A percentile compares a stretch with the other conserved stretches of the same genome.
These are phyloP conservation scores for Drosophila kokeensis DNA, from an alignment of 2,888 invertebrate genomes.

Conservation along the genomic window DNA sequence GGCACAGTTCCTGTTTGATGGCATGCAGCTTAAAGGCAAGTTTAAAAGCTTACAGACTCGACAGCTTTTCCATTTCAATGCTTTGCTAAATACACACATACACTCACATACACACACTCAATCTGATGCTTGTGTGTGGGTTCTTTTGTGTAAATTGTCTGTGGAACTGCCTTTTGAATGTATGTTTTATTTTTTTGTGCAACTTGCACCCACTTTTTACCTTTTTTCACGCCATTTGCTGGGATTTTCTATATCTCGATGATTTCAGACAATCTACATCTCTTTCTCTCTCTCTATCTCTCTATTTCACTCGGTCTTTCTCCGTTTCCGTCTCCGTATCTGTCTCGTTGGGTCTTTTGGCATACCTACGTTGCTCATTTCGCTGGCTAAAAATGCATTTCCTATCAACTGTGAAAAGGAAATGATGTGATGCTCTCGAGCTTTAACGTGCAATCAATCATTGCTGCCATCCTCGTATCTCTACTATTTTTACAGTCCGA, in stretches of 20 bases:
- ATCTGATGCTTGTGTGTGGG: constrained; percentile 41
- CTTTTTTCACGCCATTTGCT: constrained; percentile 47
- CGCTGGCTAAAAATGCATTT: constrained; percentile 78
- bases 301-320: constrained; percentile 2
- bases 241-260: constrained; percentile 50
- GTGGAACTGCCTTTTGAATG: constrained; percentile 54
- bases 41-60: constrained; percentile 24
- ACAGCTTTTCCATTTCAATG: constrained; percentile 64
- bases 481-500: constrained; percentile 49
- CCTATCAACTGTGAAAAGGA: constrained; percentile 80
- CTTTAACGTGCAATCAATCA: constrained; percentile 82
- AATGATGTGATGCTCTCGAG: constrained; percentile 78
- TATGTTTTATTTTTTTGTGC: constrained; percentile 24
- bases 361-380: constrained; percentile 68
- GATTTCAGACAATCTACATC: constrained; percentile 5
- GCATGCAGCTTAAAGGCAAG: constrained; percentile 33
- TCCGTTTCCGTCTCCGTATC: background rate
- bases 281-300: background rate
- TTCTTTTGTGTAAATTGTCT: constrained; percentile 70
- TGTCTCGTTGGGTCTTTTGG: constrained; percentile 15
- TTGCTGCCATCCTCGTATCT: constrained; percentile 55
- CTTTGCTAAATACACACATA: constrained; percentile 42
- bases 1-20: constrained; percentile 61
- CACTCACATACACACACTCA: constrained; percentile 1
- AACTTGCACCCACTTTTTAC: constrained; percentile 21